A percentile compares a stretch with the other conserved stretches of the same genome.
These are phyloP conservation scores for Ephydatia muelleri DNA, from an alignment of 37 sponge, comb jelly and placozoan species.

Conservation along the genomic window DNA sequence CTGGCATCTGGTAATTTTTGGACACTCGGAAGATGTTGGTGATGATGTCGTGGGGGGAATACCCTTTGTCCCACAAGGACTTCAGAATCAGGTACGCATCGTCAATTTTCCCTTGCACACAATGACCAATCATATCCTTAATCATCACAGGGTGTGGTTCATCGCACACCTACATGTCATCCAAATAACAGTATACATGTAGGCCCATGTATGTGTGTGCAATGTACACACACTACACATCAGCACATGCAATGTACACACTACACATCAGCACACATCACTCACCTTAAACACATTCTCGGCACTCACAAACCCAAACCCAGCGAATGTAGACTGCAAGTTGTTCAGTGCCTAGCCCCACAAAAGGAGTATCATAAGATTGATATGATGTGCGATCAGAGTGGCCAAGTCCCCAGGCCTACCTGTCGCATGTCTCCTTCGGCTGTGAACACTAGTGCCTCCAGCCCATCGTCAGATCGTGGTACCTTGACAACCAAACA, in stretches of 20 bases:
- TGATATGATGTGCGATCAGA: not conserved
- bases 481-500: slow-evolving; percentile 48
- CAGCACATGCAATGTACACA: not conserved
- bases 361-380: not conserved
- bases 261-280: not conserved
- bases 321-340: slow-evolving; percentile 87
- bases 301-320: slow-evolving; percentile 92
- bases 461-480: slow-evolving; percentile 91
- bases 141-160: slow-evolving; percentile 99
- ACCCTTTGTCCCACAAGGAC: slow-evolving; percentile 96
- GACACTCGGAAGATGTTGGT: slow-evolving; percentile 93
- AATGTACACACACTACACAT: not conserved
- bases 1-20: slow-evolving; percentile 88
- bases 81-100: slow-evolving; percentile 84
- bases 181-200: not conserved
- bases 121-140: slow-evolving; percentile 90
- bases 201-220: not conserved
- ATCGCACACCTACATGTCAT: slow-evolving; percentile 87
- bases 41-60: slow-evolving; percentile 96
- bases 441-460: slow-evolving; percentile 96
- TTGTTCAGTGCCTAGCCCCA: slow-evolving; percentile 83
- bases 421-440: slow-evolving; percentile 99
- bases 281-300: slow-evolving; percentile 98
- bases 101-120: slow-evolving; percentile 72
- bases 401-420: slow-evolving; percentile 6